Base-by-base conservation (phyloP, 2,888 invertebrate genomes). In the Hipparchia sbordonii region DNA sequence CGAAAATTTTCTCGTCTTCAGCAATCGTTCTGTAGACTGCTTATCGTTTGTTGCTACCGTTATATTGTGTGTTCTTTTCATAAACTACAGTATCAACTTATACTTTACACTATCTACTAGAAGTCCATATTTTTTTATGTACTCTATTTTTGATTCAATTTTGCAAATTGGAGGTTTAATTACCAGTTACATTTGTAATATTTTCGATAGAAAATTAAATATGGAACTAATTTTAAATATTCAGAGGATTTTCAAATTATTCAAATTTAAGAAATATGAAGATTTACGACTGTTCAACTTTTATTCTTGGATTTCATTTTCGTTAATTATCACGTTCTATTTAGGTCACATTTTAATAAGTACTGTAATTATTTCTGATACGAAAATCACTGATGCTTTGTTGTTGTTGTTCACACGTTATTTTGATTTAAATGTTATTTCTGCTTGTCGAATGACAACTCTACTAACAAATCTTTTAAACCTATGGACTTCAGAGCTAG, bases 1-100 rank as follows among this genome's bases (percentile, higher is more conserved):
- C 52, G 45, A 72, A 33, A 69, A 33, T 46, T 74, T 72, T n/a
- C 52, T 74, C 8, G 56, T 59, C 7, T 74, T 72, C 10, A 74
- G 72, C n/a, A 69, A 33, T 10, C n/a, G 23, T 23, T n/a, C 9
- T 33, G 57, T 72, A 0, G 61, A 69, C 46, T n/a, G 48, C 6
- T 7, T 54, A 9, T 69, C 74, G 2, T 33, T 33, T 13, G 7
- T 71, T n/a, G 52, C n/a, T 12, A 10, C 67, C 12, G 46, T 67
- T 13, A 1, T 59, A 7, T 39, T 60, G 10, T 5, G 39, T 60
- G 39, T 39, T 12, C 23, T 60, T 60, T 33, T 1, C 39, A 10
- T 60, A 10, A 60, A 33, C 12, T 39, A 12, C 12, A 60, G 39
- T 33, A 8, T 60, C 4, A 10, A 54, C 5, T 10, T n/a, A 10